Conservation (phyloP, 2,797 vertebrate genomes). For the Vespertilio murinus region DNA sequence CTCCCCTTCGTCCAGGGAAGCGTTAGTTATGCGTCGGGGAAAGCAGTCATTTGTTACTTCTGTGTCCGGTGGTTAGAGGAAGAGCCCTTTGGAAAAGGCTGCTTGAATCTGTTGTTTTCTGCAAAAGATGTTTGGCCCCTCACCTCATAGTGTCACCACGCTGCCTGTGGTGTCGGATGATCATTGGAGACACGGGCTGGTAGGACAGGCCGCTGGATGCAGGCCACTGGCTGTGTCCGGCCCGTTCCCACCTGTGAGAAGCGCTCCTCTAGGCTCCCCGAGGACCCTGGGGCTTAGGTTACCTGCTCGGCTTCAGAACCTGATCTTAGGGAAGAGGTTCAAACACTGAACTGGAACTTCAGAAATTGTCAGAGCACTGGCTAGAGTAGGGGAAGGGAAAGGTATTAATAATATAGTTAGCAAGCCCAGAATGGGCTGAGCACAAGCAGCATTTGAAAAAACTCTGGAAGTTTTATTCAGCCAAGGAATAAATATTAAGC, state of each 20-base stretch:
- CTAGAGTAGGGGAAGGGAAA: background rate
- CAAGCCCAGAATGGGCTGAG: background rate
- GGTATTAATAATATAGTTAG: background rate
- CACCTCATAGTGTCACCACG: background rate
- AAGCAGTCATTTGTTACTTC: fast-evolving
- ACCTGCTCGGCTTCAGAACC: background rate
- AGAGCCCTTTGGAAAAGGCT: background rate
- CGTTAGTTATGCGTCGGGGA: background rate
- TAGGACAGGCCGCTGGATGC: too few relatives aligned
- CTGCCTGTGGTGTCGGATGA: background rate
- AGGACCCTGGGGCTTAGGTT: background rate
- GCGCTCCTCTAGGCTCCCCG: background rate
- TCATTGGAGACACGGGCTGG: background rate
- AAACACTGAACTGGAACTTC: background rate
- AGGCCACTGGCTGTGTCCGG: background rate
- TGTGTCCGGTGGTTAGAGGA: background rate
- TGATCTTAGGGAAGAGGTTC: background rate
- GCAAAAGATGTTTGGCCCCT: background rate
- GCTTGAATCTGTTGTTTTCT: background rate
- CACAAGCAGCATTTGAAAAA: background rate
- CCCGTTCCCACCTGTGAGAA: too few relatives aligned
- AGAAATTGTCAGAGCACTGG: background rate
- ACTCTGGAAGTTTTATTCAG: background rate
- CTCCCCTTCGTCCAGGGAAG: background rate
- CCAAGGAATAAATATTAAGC: background rate